Base-by-base conservation (phyloP, 2,888 invertebrate genomes). In the Scaptomyza parva region DNA sequence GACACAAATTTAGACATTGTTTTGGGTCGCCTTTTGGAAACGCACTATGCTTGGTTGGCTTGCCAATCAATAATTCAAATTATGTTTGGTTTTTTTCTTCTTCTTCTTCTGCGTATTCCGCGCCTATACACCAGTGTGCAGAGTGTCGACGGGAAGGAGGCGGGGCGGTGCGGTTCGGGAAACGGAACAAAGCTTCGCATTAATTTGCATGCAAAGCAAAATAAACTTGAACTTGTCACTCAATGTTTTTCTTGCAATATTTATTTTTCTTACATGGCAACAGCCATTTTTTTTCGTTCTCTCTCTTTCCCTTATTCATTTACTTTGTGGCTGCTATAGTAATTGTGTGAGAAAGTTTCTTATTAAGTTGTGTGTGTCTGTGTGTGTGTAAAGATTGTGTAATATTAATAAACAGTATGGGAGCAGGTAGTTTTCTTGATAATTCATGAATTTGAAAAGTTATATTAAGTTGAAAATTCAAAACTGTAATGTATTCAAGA, bases 1-100 rank as follows among this genome's bases (percentile, higher is more conserved):
- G 78, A 70, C 80, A 78, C 67, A 76, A 80, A 83, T 80, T 76
- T 78, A 70, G 78, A 75, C 69, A 65, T 76, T 80, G 66, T 61
- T 58, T 73, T 69, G 53, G 60, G 64, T 50, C 51, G 74, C 64
- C 51, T 68, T 53, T 54, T 37, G 22, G 60, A 59, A 73, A 40
- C 74, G 69, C 69, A 73, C 72, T 73, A 73, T 69, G 73, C 74
- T 55, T 63, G 65, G 65, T 45, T 73, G 66, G 53, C 40, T 72
- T 61, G 60, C 66, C 84, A 86, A 84, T 84, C 84, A 84, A 84
- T 84, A 86, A 84, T 84, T 84, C 84, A 84, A 86, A 86, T 84
- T 86, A 76, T 74, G 67, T 74, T 71, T 79, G 69, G 63, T 69
- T 67, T 76, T 37, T 66, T 66, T 39, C n/a, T n/a, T n/a, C n/a